Conservation (phyloP, 2,797 vertebrate species). For the Serranus cabrilla region DNA sequence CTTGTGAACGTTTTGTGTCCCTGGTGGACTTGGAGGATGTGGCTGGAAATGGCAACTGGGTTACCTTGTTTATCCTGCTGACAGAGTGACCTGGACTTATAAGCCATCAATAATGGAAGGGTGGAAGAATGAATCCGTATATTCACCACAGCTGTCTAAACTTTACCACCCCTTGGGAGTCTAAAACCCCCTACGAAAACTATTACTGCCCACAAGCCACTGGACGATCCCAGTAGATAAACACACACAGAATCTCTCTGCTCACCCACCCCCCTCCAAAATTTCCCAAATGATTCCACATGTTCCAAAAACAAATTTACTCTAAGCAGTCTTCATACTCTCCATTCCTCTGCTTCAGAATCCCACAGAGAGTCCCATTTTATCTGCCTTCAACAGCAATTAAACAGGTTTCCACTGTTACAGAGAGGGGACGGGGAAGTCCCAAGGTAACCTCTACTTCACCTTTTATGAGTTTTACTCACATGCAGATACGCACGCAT, state of each 20-base stretch:
- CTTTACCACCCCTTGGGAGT: slow-evolving; percentile 5
- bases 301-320: slow-evolving; percentile 40
- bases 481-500: slow-evolving; percentile 8
- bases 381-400: slow-evolving; percentile 67
- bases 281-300: slow-evolving; percentile 24
- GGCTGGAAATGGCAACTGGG: no score
- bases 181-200: slow-evolving; percentile 57
- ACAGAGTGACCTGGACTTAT: no score
- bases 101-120: no score
- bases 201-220: slow-evolving; percentile 43
- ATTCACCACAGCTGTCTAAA: slow-evolving; percentile 14
- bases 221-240: slow-evolving; percentile 47
- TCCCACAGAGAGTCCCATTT: slow-evolving; percentile 55
- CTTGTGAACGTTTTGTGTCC: background rate
- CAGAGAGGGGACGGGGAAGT: slow-evolving; percentile 53
- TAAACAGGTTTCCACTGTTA: slow-evolving; percentile 58
- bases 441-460: slow-evolving; percentile 66
- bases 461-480: slow-evolving; percentile 61
- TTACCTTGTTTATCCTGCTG: background rate
- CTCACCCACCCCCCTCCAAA: background rate
- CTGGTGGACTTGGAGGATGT: background rate
- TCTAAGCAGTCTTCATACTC: slow-evolving; percentile 33
- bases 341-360: slow-evolving; percentile 47
- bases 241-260: slow-evolving; percentile 19
- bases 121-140: background rate